Evolutionary conservation across 2,888 invertebrate genomes (phyloP).

Genomic region (Agonopterix subpropinquella): DNA sequence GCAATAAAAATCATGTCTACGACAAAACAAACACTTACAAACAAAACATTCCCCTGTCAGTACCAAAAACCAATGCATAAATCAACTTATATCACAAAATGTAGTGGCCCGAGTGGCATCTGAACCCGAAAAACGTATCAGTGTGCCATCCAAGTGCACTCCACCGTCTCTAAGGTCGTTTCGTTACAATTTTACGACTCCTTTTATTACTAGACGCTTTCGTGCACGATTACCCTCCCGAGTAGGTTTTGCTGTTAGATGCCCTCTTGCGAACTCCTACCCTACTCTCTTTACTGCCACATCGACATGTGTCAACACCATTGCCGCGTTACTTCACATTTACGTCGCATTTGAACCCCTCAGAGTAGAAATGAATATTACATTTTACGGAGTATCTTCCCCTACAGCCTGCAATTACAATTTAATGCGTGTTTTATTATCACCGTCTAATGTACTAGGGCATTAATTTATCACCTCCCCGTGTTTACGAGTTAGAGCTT

Average conservation of each 20-base stretch:
- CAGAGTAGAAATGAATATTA: conserved; percentile 25
- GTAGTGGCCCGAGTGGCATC: conserved; percentile 28
- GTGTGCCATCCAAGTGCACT: conserved; percentile 68
- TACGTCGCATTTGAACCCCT: background rate
- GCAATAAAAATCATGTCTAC: no score
- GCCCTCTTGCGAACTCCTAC: conserved; percentile 47
- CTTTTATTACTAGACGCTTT: conserved; percentile 75
- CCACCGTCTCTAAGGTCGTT: conserved; percentile 65
- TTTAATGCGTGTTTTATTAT: conserved; percentile 74
- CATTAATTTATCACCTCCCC: conserved; percentile 70
- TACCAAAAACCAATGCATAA: conserved; percentile 44
- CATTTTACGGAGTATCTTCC: background rate
- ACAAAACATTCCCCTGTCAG: conserved; percentile 29
- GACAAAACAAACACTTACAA: conserved; percentile 1
- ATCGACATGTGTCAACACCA: conserved; percentile 30
- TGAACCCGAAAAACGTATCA: conserved; percentile 64
- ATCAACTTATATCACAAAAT: conserved; percentile 45
- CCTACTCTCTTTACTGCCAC: conserved; percentile 23
- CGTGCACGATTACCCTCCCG: conserved; percentile 74
- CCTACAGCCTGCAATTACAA: conserved; percentile 61
- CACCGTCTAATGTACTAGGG: conserved; percentile 69
- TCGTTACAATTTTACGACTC: conserved; percentile 72
- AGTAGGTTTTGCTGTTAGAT: conserved; percentile 74
- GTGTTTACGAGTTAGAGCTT: conserved; percentile 65
- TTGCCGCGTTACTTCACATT: conserved; percentile 24